Base-by-base conservation (phyloP, 2,113 vertebrate genomes). In the Castor canadensis region DNA sequence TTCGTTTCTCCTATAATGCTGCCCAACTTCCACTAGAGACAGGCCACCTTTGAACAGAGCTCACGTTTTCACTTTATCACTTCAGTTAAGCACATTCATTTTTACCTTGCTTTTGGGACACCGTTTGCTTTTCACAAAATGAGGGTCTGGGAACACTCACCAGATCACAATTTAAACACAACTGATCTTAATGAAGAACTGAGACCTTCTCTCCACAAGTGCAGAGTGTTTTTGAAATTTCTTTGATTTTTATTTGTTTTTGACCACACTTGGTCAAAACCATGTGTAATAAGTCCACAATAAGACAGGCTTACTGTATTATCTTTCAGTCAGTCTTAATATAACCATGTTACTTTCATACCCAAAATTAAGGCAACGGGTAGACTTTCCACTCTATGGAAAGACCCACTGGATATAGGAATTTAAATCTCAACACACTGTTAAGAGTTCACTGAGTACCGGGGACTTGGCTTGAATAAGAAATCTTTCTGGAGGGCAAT, bases 261-360 rank as follows among this genome's bases (percentile, higher is more conserved):
- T 40, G 22, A 60, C 24, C 26, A 24, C 26, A 24, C 58, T 60
- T 60, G 58, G 22, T 60, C 58, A 60, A 60, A 60, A 60, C 11
- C 58, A 60, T 24, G 47, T 69, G 19, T 69, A 54, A 15, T 38
- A 9, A 71, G 19, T 22, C 24, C 52, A 17, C 16, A n/a, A 8
- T 28, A 35, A 54, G 64, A 6, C 9, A 30, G 47, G n/a, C n/a
- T n/a, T 24, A 40, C 12, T 69, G 17, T 30, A 54, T 11, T 76
- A 56, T 62, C n/a, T 89, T 89, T 89, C 40, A 77, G 62, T 71
- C 79, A 93, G 77, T 77, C 15, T 81, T 75, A 94, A 47, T 73
- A 56, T 83, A 67, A 45, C 32, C 32, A 32, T 62, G 43, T 45
- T 80, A 80, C 43, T 90, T 80, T 87, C 79, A 83, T 15, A 94